Percentiles rank a stretch among this genome's conserved stretches.
Evolutionary conservation across 53 echinoderm and acorn worm species (phyloP).

Genomic region (Echinarachnius parma): DNA sequence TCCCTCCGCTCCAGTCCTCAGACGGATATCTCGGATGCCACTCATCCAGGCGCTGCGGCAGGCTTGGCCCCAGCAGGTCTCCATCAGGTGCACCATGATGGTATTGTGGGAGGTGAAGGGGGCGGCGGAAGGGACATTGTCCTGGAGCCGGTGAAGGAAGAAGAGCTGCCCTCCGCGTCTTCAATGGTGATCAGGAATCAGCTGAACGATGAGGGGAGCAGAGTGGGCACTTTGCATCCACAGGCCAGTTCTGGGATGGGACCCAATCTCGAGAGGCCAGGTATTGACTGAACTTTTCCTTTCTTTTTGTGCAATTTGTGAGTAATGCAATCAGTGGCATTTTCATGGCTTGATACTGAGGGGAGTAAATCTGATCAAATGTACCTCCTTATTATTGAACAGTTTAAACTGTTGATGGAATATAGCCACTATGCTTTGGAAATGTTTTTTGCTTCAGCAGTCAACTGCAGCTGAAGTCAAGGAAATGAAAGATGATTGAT

Average conservation of each 20-base stretch:
- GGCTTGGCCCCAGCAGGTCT: constrained; percentile 16
- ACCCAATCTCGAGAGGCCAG: not conserved
- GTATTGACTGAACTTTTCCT: too few relatives aligned
- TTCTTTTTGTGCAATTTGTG: too few relatives aligned
- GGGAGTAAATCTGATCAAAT: too few relatives aligned
- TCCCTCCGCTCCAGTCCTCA: constrained; percentile 80
- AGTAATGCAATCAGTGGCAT: too few relatives aligned
- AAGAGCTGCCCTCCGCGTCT: constrained; percentile 52
- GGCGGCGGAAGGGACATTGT: constrained; percentile 46
- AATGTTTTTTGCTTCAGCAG: too few relatives aligned
- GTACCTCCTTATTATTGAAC: too few relatives aligned
- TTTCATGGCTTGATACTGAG: too few relatives aligned
- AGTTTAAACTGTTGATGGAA: too few relatives aligned
- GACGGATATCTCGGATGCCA: constrained; percentile 62
- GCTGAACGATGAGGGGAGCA: constrained; percentile 19
- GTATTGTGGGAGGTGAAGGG: not conserved
- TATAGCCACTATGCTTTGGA: too few relatives aligned
- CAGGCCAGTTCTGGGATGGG: not conserved
- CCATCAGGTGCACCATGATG: constrained; percentile 8
- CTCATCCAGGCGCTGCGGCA: constrained; percentile 41
- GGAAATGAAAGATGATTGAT: too few relatives aligned
- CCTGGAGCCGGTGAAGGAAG: constrained; percentile 53
- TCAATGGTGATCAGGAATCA: constrained; percentile 29
- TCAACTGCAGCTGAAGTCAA: too few relatives aligned
- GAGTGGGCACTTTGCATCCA: constrained; percentile 6